Percentiles rank a stretch among this genome's conserved stretches.
Conservation (phyloP, 2,113 vertebrate genomes). For the Columba janthina region DNA sequence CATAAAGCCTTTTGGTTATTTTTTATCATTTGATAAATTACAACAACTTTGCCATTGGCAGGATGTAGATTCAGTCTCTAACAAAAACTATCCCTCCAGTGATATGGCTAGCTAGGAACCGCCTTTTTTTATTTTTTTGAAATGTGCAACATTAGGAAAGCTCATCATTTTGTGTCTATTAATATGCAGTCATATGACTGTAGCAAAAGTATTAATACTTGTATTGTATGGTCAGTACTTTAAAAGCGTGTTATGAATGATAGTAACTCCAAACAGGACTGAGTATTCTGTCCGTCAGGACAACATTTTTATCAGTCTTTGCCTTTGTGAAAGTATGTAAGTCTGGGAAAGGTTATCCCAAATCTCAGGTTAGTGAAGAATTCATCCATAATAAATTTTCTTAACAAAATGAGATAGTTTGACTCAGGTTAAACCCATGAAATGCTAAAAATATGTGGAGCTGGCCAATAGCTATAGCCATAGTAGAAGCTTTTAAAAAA, state of each 20-base stretch:
- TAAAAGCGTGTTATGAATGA: background rate
- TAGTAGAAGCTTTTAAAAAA: background rate
- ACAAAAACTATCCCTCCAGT: background rate
- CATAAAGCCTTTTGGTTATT: background rate
- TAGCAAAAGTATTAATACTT: background rate
- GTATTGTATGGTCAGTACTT: background rate
- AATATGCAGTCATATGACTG: background rate
- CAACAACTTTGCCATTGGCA: background rate
- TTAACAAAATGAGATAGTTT: background rate
- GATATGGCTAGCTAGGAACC: background rate
- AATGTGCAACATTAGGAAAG: background rate
- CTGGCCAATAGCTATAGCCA: background rate
- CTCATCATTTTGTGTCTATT: background rate
- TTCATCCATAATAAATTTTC: background rate
- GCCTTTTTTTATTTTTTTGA: background rate
- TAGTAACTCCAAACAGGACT: background rate
- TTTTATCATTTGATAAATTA: slow-evolving; percentile 1
- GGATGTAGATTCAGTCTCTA: background rate
- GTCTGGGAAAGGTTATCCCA: background rate
- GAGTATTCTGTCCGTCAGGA: background rate
- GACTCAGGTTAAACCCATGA: background rate
- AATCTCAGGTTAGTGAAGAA: background rate
- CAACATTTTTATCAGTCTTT: background rate
- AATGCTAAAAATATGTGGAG: background rate
- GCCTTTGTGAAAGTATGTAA: background rate